phyloP scores from a whole-genome alignment of 2,888 invertebrate species.

The Iselma pallidipennis region DNA sequence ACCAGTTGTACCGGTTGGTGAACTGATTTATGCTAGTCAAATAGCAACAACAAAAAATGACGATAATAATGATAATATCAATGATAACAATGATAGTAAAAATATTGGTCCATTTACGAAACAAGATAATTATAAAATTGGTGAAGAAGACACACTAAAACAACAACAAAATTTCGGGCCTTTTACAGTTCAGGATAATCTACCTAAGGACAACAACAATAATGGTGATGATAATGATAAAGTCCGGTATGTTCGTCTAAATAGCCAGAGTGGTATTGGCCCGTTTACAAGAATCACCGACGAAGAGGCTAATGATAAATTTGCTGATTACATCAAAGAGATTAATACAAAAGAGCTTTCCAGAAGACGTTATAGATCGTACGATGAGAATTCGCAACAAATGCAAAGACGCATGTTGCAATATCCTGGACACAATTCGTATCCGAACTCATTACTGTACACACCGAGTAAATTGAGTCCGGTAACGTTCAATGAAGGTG shows the following conservation, averaged over 20 bases:
- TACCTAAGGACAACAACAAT: conserved; percentile 28
- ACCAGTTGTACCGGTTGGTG: conserved; percentile 63
- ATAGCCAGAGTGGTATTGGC: conserved; percentile 58
- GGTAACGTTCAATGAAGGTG: conserved; percentile 69
- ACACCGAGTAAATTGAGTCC: conserved; percentile 63
- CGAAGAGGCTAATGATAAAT: conserved; percentile 62
- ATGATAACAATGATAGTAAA: conserved; percentile 29
- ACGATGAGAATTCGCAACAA: conserved; percentile 58
- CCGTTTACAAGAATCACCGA: conserved; percentile 69
- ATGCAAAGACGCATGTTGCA: conserved; percentile 75
- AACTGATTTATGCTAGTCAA: conserved; percentile 59
- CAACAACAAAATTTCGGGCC: conserved; percentile 55
- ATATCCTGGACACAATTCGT: conserved; percentile 63
- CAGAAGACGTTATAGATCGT: conserved; percentile 53
- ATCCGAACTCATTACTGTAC: conserved; percentile 69
- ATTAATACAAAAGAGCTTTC: conserved; percentile 69
- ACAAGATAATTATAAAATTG: conserved; percentile 61
- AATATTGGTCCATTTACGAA: conserved; percentile 65
- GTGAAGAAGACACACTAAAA: conserved; percentile 42
- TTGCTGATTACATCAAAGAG: conserved; percentile 68
- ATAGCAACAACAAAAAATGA: not conserved
- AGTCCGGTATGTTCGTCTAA: conserved; percentile 36
- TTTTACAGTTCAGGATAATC: conserved; percentile 65
- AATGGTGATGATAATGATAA: conserved; percentile 32
- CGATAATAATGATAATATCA: not conserved